These are phyloP conservation scores for Etheostoma spectabile DNA, from an alignment of 2,113 vertebrate genomes.

Conservation along the genomic window DNA sequence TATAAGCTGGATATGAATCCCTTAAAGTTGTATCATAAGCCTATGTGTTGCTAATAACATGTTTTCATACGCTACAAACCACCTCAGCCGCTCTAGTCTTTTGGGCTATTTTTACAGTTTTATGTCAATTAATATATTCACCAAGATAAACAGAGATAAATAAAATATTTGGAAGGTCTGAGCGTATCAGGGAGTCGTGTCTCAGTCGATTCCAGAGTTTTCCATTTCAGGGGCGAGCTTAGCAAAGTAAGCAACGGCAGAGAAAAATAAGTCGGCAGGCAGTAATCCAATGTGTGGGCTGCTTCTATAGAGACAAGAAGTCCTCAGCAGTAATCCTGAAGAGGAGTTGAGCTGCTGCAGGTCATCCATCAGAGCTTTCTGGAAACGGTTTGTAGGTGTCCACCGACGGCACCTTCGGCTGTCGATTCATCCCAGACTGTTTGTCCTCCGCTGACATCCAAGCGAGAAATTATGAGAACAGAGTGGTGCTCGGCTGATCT, in stretches of 20 bases:
- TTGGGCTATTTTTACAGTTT: too few species aligned
- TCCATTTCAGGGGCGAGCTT: slow-evolving; percentile 31
- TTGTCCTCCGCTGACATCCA: slow-evolving; percentile 50
- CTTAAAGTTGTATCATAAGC: not conserved
- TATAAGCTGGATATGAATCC: too few species aligned
- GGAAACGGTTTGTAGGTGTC: slow-evolving; percentile 45
- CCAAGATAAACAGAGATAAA: not conserved
- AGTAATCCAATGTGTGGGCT: slow-evolving; percentile 15
- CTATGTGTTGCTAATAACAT: not conserved
- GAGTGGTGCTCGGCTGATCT: slow-evolving; percentile 21
- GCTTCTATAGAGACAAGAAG: slow-evolving; percentile 5
- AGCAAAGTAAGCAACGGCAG: not conserved
- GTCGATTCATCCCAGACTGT: slow-evolving; percentile 47
- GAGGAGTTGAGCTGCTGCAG: slow-evolving; percentile 13
- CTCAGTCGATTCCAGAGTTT: not conserved
- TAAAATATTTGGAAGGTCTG: not conserved
- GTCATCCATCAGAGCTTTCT: slow-evolving; percentile 59
- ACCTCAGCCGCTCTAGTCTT: not conserved
- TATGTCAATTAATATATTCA: not conserved
- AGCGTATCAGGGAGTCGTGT: not conserved
- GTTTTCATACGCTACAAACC: too few species aligned
- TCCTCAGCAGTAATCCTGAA: slow-evolving; percentile 25
- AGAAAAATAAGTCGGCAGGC: not conserved
- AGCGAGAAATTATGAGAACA: slow-evolving; percentile 49
- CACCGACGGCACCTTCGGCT: slow-evolving; percentile 13